These are phyloP conservation scores for Endomychus coccineus DNA, from an alignment of 2,888 invertebrate species.

Conservation along the genomic window DNA sequence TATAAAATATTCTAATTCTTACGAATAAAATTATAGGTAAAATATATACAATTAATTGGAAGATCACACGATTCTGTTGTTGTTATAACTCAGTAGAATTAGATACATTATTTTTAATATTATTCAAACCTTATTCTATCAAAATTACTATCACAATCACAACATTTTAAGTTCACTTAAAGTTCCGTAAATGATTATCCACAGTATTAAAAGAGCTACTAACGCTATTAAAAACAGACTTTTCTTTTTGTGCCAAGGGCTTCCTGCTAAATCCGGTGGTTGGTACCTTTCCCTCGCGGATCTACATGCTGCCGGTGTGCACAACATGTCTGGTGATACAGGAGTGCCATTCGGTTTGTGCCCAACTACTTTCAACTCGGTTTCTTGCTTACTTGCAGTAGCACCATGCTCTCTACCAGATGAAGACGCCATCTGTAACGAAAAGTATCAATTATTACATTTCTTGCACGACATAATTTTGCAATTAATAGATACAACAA, in stretches of 20 bases:
- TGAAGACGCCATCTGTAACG: too few species aligned
- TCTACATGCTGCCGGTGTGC: constrained; percentile 40
- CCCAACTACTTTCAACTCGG: constrained; percentile 36
- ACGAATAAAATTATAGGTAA: too few species aligned
- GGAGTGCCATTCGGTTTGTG: constrained; percentile 18
- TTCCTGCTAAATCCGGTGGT: constrained; percentile 41
- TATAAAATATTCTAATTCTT: too few species aligned
- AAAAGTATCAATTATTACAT: too few species aligned
- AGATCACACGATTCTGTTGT: too few species aligned
- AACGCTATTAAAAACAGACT: constrained; percentile 45
- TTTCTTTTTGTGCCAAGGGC: constrained; percentile 49
- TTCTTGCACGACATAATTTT: too few species aligned
- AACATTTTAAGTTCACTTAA: constrained; percentile 34
- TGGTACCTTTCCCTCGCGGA: constrained; percentile 35
- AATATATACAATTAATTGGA: too few species aligned
- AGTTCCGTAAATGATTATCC: constrained; percentile 44
- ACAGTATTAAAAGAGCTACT: constrained; percentile 43
- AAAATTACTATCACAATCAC: constrained; percentile 32
- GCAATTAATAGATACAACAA: too few species aligned
- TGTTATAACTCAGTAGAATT: too few species aligned
- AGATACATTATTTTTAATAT: too few species aligned
- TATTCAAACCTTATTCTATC: too few species aligned
- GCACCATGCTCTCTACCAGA: too few species aligned
- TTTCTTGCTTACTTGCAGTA: constrained; percentile 36
- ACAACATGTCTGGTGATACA: constrained; percentile 26